Conservation (phyloP, 1,140 invertebrate species). For the Drosophila sp. region DNA sequence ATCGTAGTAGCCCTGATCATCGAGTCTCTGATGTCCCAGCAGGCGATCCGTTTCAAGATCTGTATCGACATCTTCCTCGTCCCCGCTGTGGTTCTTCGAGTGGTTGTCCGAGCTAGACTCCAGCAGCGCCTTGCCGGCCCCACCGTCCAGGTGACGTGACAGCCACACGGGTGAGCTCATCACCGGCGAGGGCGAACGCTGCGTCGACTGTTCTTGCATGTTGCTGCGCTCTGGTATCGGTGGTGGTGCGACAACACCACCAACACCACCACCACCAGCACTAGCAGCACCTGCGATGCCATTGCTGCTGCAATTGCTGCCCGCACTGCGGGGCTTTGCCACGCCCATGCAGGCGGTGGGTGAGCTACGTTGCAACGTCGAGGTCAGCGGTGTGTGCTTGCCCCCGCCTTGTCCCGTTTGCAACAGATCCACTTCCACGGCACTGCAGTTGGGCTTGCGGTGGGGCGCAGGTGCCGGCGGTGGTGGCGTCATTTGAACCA, state of each 20-base stretch:
- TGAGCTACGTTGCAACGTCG: conserved; percentile 65
- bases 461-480: conserved; percentile 82
- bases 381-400: conserved; percentile 56
- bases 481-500: conserved; percentile 84
- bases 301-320: conserved; percentile 57
- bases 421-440: conserved; percentile 61
- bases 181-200: conserved; percentile 71
- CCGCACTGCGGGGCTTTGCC: conserved; percentile 49
- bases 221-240: conserved; percentile 72
- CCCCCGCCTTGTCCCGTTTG: conserved; percentile 47
- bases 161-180: conserved; percentile 79
- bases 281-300: conserved; percentile 17
- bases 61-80: conserved; percentile 92
- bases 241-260: conserved; percentile 45
- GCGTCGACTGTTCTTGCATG: conserved; percentile 28
- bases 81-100: conserved; percentile 78
- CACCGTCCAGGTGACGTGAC: conserved; percentile 68
- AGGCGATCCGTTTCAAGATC: conserved; percentile 95
- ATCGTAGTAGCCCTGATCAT: conserved; percentile 95
- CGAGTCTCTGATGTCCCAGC: conserved; percentile 94
- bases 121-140: conserved; percentile 58
- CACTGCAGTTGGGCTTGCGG: conserved; percentile 71
- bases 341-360: conserved; percentile 49
- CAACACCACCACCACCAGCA: neutral
- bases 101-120: conserved; percentile 74